phyloP scores from a whole-genome alignment of 2,888 invertebrate species.

The Sepioteuthis lessoniana region DNA sequence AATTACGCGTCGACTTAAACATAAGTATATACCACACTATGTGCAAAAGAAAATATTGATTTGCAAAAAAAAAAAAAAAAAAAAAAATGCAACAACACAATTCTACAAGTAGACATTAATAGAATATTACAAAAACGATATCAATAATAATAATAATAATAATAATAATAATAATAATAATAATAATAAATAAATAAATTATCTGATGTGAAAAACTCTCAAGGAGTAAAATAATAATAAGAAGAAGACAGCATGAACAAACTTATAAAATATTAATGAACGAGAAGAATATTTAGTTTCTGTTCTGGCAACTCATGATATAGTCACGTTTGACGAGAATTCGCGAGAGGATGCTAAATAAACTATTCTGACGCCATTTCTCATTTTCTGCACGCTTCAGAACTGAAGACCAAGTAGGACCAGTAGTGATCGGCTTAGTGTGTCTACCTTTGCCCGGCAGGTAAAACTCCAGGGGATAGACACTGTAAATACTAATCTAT shows the following conservation, averaged over 20 bases:
- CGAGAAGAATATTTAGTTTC: neutral
- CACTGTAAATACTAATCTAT: neutral
- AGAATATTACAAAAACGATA: neutral
- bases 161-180: too few species aligned
- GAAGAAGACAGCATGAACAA: too few species aligned
- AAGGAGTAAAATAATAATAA: too few species aligned
- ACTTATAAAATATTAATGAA: too few species aligned
- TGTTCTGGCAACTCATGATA: neutral
- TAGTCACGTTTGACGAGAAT: neutral
- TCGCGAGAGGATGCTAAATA: conserved; percentile 7
- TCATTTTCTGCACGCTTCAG: neutral
- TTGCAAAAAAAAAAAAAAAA: too few species aligned
- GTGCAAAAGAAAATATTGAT: too few species aligned
- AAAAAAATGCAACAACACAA: too few species aligned
- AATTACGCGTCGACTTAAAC: too few species aligned
- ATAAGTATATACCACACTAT: too few species aligned
- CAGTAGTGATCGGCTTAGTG: neutral
- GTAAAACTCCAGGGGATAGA: neutral
- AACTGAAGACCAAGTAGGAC: neutral
- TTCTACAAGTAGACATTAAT: neutral
- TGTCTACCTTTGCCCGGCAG: neutral
- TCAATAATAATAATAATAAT: too few species aligned
- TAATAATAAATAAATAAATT: too few species aligned
- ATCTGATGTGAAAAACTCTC: too few species aligned
- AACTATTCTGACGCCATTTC: neutral